These are phyloP conservation scores for Phaetusa simplex DNA, from an alignment of 2,113 vertebrate species.

Conservation along the genomic window DNA sequence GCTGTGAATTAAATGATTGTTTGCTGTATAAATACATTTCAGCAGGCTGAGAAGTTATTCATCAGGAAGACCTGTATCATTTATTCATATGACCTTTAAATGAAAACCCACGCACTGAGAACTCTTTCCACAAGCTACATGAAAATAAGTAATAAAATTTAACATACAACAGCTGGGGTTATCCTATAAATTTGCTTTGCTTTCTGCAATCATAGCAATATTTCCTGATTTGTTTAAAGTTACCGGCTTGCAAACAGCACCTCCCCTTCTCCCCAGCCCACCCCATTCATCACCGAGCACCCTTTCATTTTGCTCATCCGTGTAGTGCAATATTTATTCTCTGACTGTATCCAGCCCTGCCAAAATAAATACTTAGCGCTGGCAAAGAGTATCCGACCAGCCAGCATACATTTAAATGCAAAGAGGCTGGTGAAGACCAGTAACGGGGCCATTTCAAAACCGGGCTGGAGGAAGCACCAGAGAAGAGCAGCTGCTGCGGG, in stretches of 20 bases:
- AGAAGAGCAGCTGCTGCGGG: background rate
- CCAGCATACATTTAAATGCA: background rate
- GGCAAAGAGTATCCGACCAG: background rate
- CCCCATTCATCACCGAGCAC: background rate
- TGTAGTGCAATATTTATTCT: background rate
- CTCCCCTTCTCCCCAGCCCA: background rate
- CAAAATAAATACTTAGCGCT: constrained; percentile 3
- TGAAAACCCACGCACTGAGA: background rate
- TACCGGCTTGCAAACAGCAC: background rate
- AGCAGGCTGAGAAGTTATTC: background rate
- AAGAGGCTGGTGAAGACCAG: background rate
- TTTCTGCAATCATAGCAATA: background rate
- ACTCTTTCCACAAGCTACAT: background rate
- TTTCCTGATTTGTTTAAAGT: background rate
- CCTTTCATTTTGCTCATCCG: background rate
- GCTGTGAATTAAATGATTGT: background rate
- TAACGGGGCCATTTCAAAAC: background rate
- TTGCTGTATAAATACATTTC: background rate
- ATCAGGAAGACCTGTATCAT: background rate
- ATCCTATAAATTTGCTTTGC: background rate
- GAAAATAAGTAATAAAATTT: constrained; percentile 2
- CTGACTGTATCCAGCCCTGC: background rate
- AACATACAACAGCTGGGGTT: background rate
- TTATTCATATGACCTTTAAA: constrained; percentile 33
- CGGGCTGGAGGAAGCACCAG: background rate